Base-by-base conservation (phyloP, 2,113 vertebrate species). In the Damaliscus lunatus region DNA sequence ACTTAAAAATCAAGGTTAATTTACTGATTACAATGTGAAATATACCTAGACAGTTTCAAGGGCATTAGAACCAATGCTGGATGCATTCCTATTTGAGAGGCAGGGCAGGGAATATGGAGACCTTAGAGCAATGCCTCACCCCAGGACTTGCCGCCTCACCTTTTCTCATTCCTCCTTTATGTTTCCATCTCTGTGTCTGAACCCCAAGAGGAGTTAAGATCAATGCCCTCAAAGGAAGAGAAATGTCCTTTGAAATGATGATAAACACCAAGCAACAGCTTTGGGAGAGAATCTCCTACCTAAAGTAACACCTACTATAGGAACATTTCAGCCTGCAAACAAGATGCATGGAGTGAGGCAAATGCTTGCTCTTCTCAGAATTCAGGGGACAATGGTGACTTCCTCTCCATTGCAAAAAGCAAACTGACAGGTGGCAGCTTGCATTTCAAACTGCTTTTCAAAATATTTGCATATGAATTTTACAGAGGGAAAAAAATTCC, bases 391-490 rank as follows among this genome's bases (percentile, higher is more conserved):
- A 94, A 83, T 89, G 53, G 12, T 95, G 77, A 33, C 53, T 95
- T 84, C 36, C 9, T 78, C 21, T 92, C 33, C 36, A 46, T 74
- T 95, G 71, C 6, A 77, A 36, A 97, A 92, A 90, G 15, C 53
- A 96, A 97, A 95, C 33, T 86, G 52, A 96, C 90, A 96, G 96
- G 93, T 97, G 93, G 93, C 88, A 98, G 88, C 5, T 82, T 90
- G 77, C 14, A 59, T 89, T 97, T 90, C 77, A 96, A 96, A 93
- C 40, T 93, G 80, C 86, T 12, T 97, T 98, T 96, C 92, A 81
- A 94, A 97, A 90, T 81, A 92, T 33, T 93, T 93, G 90, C 23
- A 8, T 95, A 90, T 81, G 50, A 96, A 90, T 97, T 96, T 91
- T 91, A 87, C 90, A 86, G 92, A 62, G 74, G 78, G 92, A 91